Evolutionary conservation across 2,888 invertebrate genomes (phyloP).

Genomic region (Lasioglossum marginatum): DNA sequence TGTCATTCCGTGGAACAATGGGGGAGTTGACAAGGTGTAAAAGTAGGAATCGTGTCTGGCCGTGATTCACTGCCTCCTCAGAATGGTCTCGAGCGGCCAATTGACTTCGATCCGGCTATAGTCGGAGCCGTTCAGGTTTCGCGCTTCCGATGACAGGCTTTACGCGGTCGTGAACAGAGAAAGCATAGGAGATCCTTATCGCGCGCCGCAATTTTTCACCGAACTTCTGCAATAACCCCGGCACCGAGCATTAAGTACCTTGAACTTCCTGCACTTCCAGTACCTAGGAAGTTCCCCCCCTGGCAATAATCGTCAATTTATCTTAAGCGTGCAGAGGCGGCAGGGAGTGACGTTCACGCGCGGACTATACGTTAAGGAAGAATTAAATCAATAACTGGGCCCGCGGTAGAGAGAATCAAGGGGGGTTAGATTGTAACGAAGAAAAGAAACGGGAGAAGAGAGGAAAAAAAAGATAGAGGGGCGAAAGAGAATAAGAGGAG

Average conservation of each 20-base stretch:
- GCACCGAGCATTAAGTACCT: conserved; percentile 64
- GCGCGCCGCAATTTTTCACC: conserved; percentile 57
- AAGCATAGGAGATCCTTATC: conserved; percentile 30
- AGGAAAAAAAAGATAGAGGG: neutral
- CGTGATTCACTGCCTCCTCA: conserved; percentile 14
- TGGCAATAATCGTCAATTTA: conserved; percentile 75
- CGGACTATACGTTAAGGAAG: conserved; percentile 53
- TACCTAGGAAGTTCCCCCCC: conserved; percentile 60
- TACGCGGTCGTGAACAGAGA: conserved; percentile 21
- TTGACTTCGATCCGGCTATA: conserved; percentile 9
- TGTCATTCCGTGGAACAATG: conserved; percentile 12
- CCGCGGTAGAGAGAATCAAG: conserved; percentile 44
- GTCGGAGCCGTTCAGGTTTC: conserved; percentile 28
- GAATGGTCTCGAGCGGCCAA: conserved; percentile 14
- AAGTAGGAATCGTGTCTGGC: conserved; percentile 14
- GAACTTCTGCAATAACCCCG: conserved; percentile 64
- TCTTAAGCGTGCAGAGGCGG: conserved; percentile 61
- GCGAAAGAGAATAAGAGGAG: conserved; percentile 12
- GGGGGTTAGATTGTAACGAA: conserved; percentile 34
- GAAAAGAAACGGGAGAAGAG: neutral
- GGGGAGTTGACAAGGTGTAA: conserved; percentile 16
- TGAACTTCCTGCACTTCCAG: conserved; percentile 61
- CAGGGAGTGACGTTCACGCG: conserved; percentile 51
- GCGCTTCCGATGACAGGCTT: conserved; percentile 43
- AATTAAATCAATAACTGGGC: conserved; percentile 61